phyloP scores from a whole-genome alignment of 1,140 invertebrate species.

The Drosophila hydei region DNA sequence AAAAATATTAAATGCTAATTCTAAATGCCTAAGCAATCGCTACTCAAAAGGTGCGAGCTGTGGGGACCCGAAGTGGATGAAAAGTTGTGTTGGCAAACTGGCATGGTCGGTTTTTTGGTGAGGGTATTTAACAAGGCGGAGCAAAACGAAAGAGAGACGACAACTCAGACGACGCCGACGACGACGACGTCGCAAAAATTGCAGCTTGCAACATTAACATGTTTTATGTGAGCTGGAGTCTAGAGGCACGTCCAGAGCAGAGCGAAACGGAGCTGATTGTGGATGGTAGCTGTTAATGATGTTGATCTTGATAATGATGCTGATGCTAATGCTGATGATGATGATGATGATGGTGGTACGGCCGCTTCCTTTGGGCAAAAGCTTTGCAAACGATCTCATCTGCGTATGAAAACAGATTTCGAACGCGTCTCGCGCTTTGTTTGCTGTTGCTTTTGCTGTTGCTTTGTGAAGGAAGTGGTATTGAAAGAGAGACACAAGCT shows the following conservation, averaged over 20 bases:
- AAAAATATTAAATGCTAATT: neutral
- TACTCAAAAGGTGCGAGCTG: neutral
- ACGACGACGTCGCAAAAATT: constrained; percentile 40
- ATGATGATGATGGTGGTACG: constrained; percentile 6
- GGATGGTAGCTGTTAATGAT: constrained; percentile 3
- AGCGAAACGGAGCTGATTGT: constrained; percentile 17
- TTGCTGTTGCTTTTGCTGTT: constrained; percentile 12
- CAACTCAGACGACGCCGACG: constrained; percentile 9
- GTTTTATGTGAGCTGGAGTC: constrained; percentile 60
- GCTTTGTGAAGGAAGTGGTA: constrained; percentile 48
- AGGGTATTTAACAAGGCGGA: constrained; percentile 36
- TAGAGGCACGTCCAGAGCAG: constrained; percentile 11
- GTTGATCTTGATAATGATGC: constrained; percentile 3
- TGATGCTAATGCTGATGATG: constrained; percentile 4
- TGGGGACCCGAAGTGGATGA: neutral
- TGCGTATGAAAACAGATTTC: constrained; percentile 38
- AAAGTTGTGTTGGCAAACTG: neutral
- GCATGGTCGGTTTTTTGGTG: neutral
- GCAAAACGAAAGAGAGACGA: constrained; percentile 42
- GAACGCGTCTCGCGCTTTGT: neutral
- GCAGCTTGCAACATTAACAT: constrained; percentile 78
- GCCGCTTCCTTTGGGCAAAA: constrained; percentile 24
- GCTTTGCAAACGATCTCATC: constrained; percentile 30
- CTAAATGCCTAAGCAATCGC: neutral
- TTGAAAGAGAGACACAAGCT: neutral